Evolutionary conservation across 2,888 invertebrate species (phyloP).

Genomic region (Drosophila pseudotalamancana): DNA sequence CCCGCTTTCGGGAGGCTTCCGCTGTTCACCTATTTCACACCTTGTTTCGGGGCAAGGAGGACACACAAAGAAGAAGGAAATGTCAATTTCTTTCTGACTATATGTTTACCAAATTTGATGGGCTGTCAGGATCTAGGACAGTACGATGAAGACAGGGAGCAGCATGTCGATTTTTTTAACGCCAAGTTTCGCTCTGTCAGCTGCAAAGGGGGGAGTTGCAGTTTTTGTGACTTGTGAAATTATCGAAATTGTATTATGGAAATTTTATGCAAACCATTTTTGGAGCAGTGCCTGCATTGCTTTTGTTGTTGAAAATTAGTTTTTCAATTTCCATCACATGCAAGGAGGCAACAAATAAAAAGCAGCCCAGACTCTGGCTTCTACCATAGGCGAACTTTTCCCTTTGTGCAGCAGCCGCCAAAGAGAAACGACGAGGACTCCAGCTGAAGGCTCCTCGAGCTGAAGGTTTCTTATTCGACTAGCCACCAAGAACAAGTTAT

Average conservation of each 20-base stretch:
- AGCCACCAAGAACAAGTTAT: slow-evolving; percentile 52
- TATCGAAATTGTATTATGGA: slow-evolving; percentile 78
- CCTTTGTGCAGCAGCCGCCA: slow-evolving; percentile 2
- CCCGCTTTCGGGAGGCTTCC: too few species aligned
- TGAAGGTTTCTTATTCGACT: slow-evolving; percentile 8
- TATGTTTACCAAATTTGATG: slow-evolving; percentile 39
- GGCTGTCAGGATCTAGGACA: slow-evolving; percentile 10
- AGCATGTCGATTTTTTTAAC: slow-evolving; percentile 2
- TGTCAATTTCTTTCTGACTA: slow-evolving; percentile 25
- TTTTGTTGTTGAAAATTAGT: slow-evolving; percentile 71
- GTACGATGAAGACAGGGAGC: not conserved
- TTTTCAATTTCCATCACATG: slow-evolving; percentile 63
- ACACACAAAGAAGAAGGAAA: slow-evolving; percentile 5
- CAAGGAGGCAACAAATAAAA: slow-evolving; percentile 16
- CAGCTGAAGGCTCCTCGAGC: not conserved
- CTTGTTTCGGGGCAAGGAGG: slow-evolving; percentile 18
- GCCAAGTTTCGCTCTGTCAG: slow-evolving; percentile 34
- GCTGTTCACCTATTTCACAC: slow-evolving; percentile 23
- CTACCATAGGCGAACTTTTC: slow-evolving; percentile 46
- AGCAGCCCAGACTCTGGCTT: slow-evolving; percentile 11
- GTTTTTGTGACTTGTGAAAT: slow-evolving; percentile 57
- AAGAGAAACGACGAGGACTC: slow-evolving; percentile 41
- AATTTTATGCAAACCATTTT: slow-evolving; percentile 73
- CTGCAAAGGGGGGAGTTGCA: slow-evolving; percentile 33
- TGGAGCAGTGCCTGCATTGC: slow-evolving; percentile 51